Conservation (phyloP, 1,140 invertebrate genomes). For the Hylaeus volcanicus region DNA sequence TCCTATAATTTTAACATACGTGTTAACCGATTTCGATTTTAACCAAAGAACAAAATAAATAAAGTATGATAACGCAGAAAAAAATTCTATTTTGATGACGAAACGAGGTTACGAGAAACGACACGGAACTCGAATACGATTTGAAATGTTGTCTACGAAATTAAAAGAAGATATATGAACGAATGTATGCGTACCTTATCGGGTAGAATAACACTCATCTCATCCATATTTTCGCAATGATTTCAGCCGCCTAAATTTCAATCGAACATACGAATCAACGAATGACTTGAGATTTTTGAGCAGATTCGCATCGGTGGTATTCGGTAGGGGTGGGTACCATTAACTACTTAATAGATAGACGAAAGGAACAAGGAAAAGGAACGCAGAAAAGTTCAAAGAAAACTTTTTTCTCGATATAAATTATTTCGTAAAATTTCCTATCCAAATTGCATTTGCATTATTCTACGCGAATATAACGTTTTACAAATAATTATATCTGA, state of each 20-base stretch:
- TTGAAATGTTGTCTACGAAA: background rate
- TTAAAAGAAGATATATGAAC: background rate
- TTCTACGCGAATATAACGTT: background rate
- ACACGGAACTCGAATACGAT: background rate
- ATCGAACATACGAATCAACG: conserved; percentile 6
- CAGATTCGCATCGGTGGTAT: background rate
- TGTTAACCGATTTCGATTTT: conserved; percentile 2
- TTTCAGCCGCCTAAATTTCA: background rate
- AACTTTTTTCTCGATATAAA: too few relatives aligned
- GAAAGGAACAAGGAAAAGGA: conserved; percentile 3
- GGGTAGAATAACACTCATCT: conserved; percentile 85
- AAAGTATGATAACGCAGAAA: background rate
- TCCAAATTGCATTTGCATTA: background rate
- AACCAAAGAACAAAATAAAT: background rate
- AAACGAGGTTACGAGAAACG: conserved; percentile 30
- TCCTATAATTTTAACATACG: conserved; percentile 79
- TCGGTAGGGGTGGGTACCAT: conserved; percentile 24
- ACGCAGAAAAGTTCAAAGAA: background rate
- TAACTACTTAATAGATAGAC: conserved; percentile 14
- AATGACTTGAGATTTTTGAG: conserved; percentile 61
- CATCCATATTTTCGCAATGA: conserved; percentile 82
- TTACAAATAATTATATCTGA: background rate
- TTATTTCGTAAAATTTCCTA: background rate
- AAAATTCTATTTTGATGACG: conserved; percentile 1
- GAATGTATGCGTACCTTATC: conserved; percentile 83